These are phyloP conservation scores for Drosophila nebulosa DNA, from an alignment of 1,140 invertebrate genomes.

Conservation along the genomic window DNA sequence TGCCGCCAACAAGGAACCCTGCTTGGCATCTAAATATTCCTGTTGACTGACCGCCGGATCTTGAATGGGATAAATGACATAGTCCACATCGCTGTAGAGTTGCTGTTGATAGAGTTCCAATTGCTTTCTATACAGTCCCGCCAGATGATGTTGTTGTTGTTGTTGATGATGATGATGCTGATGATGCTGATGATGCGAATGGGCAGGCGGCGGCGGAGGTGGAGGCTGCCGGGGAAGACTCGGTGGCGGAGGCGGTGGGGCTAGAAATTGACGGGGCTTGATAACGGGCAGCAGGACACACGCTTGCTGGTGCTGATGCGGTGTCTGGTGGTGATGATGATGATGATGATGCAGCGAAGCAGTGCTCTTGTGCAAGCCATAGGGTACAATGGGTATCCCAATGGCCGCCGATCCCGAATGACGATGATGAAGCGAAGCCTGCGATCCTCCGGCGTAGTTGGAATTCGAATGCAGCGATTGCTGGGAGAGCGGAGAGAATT, in stretches of 20 bases:
- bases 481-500: constrained; percentile 41
- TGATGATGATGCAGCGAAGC: constrained; percentile 64
- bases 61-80: constrained; percentile 93
- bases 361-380: constrained; percentile 75
- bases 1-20: constrained; percentile 85
- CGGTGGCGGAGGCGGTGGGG: constrained; percentile 82
- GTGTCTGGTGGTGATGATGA: constrained; percentile 39
- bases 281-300: constrained; percentile 80
- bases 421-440: constrained; percentile 60
- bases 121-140: constrained; percentile 86
- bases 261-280: constrained; percentile 77
- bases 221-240: constrained; percentile 82
- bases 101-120: constrained; percentile 93
- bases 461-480: constrained; percentile 65
- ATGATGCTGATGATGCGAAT: constrained; percentile 26
- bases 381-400: constrained; percentile 78
- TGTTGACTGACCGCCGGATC: constrained; percentile 93
- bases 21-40: constrained; percentile 93
- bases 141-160: constrained; percentile 81
- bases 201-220: constrained; percentile 80
- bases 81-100: constrained; percentile 93
- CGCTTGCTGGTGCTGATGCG: constrained; percentile 64
- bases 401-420: constrained; percentile 65
- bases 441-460: constrained; percentile 65
- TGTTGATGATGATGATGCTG: constrained; percentile 68